These are phyloP conservation scores for Drosophila paulistorum DNA, from an alignment of 1,140 invertebrate genomes.

Conservation along the genomic window DNA sequence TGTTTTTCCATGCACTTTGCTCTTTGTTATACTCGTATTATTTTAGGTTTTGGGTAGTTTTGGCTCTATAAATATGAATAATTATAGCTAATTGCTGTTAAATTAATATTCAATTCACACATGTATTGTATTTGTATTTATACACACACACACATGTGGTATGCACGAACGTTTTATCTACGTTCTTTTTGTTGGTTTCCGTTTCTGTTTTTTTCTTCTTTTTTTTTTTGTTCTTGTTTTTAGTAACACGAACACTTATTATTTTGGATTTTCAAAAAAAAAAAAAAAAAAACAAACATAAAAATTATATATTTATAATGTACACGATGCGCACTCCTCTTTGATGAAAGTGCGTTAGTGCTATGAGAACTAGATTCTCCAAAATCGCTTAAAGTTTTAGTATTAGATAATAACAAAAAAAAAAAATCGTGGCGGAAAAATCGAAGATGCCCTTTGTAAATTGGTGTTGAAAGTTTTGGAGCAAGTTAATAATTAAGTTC, in stretches of 20 bases:
- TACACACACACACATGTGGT: constrained; percentile 42
- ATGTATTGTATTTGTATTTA: constrained; percentile 55
- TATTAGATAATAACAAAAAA: constrained; percentile 46
- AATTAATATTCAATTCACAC: constrained; percentile 65
- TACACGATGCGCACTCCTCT: constrained; percentile 49
- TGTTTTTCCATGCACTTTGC: constrained; percentile 49
- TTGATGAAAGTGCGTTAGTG: constrained; percentile 22
- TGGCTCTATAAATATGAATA: constrained; percentile 80
- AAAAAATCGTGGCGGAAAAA: constrained; percentile 36
- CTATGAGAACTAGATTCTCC: constrained; percentile 41
- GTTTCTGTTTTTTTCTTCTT: neutral
- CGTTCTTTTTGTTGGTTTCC: neutral
- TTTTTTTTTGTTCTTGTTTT: constrained; percentile 24
- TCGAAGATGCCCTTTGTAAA: constrained; percentile 27
- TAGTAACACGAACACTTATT: constrained; percentile 59
- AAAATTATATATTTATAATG: constrained; percentile 59
- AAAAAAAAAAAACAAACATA: constrained; percentile 23
- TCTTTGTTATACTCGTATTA: constrained; percentile 67
- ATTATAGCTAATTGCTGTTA: constrained; percentile 80
- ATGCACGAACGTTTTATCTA: constrained; percentile 42
- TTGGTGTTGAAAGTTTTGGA: constrained; percentile 41
- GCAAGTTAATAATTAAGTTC: constrained; percentile 35
- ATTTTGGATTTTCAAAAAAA: constrained; percentile 24
- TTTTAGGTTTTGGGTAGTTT: constrained; percentile 78
- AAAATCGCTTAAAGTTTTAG: constrained; percentile 52